A percentile compares a stretch with the other conserved stretches of the same genome.
Evolutionary conservation across 2,797 vertebrate genomes (phyloP).

Genomic region (Xenops minutus): DNA sequence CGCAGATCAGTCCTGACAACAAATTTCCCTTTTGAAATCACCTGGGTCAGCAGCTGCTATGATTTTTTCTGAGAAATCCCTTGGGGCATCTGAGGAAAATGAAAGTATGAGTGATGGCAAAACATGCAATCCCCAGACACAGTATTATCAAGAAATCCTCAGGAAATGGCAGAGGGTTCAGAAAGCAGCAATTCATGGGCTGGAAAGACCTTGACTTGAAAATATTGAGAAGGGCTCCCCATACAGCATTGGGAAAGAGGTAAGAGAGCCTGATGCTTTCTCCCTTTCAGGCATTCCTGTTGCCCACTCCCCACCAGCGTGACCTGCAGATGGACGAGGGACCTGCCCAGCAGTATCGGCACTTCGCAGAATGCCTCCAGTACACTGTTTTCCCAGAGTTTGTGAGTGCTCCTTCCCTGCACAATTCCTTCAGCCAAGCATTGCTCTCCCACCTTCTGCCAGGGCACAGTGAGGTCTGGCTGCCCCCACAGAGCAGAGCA

Average conservation of each 20-base stretch:
- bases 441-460: neutral
- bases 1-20: neutral
- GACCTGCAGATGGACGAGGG: slow-evolving; percentile 81
- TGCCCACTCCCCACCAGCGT: slow-evolving; percentile 78
- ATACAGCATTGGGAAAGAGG: neutral
- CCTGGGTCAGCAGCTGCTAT: neutral
- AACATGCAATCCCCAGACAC: neutral
- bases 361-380: slow-evolving; percentile 79
- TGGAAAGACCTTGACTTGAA: neutral
- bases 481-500: neutral
- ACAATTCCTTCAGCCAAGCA: neutral
- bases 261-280: neutral
- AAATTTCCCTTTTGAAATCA: neutral
- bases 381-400: slow-evolving; percentile 82
- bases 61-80: neutral
- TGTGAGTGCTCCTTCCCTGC: slow-evolving; percentile 79
- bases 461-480: neutral
- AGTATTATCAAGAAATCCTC: neutral
- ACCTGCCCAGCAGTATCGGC: slow-evolving; percentile 75
- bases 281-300: slow-evolving; percentile 79
- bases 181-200: neutral
- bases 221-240: neutral
- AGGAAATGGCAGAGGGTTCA: neutral
- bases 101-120: neutral
- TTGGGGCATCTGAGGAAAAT: neutral